Base-by-base conservation (phyloP, 1,140 invertebrate genomes). In the Tetragonula clypearis region DNA sequence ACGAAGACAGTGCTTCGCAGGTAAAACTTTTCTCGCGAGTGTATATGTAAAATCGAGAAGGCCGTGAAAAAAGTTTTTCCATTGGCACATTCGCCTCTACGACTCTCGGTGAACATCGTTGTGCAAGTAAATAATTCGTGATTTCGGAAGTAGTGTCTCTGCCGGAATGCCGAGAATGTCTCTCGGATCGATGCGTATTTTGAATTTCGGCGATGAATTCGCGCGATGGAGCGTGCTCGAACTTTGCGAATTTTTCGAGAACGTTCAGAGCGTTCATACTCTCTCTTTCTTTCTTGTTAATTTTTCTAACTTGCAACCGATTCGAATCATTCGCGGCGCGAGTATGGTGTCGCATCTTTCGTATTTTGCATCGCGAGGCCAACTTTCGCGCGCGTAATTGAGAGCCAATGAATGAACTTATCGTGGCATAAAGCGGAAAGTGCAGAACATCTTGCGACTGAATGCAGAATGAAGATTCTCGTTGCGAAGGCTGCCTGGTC, bases 361-460 rank as follows among this genome's bases (percentile, higher is more conserved):
- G 72, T 74, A 56, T 73, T n/a, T 26, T 30, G 49, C 17, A 9
- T 14, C 15, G 23, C 55, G 55, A 58, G 23, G 2, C 74, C 15
- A 76, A 60, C 26, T 76, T 8, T 60, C 1, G 5, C 23, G 55
- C 8, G 26, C 35, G 58, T 76, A 76, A 76, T 76, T 76, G 26
- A 35, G 14, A 21, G 26, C 12, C n/a, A 76, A 76, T 58, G 74
- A 76, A 76, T 76, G 17, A 35, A 76, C 55, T 76, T 60, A 30
- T 23, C 30, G 55, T 26, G 8, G 49, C 53, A 53, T 56, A n/a
- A 76, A 21, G 26, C 30, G 30, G 74, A 30, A 75, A 76, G 73
- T 35, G 41, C 41, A 35, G 55, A 35, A 76, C 30, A 30, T 19
- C 55, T 60, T 17, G 26, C 1, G 17, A 58, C 19, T 30, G 41